These are phyloP conservation scores for Intellagama lesueurii DNA, from an alignment of 2,797 vertebrate species.

Conservation along the genomic window DNA sequence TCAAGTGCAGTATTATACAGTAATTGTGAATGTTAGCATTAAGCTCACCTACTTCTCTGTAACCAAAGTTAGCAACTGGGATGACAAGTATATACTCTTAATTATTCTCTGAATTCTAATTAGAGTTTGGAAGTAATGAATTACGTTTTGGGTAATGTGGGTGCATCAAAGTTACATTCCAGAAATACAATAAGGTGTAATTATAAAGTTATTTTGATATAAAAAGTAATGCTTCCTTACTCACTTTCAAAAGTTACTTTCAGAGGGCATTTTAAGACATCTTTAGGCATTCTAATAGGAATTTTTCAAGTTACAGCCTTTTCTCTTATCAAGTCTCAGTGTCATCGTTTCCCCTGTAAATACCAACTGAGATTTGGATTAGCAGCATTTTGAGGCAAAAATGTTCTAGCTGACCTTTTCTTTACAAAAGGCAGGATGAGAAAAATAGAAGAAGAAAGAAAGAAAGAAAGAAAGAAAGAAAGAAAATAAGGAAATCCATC, in stretches of 20 bases:
- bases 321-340: not conserved
- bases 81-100: not conserved
- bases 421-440: not conserved
- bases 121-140: too few relatives aligned
- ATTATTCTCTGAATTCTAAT: not conserved
- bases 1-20: rapidly evolving
- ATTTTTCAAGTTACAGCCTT: too few relatives aligned
- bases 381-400: slow-evolving; percentile 11
- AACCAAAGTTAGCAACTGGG: not conserved
- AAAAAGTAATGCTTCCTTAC: too few relatives aligned
- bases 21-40: not conserved
- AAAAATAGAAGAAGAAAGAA: not conserved
- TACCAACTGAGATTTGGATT: not conserved
- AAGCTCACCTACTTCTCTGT: slow-evolving; percentile 27
- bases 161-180: too few relatives aligned
- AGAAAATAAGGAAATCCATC: not conserved
- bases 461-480: not conserved
- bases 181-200: too few relatives aligned
- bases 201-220: too few relatives aligned
- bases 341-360: slow-evolving; percentile 8
- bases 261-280: too few relatives aligned
- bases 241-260: too few relatives aligned
- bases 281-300: too few relatives aligned
- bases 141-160: too few relatives aligned
- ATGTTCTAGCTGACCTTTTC: not conserved